phyloP scores from a whole-genome alignment of 2,888 invertebrate genomes.

The Diplolepis rosae region DNA sequence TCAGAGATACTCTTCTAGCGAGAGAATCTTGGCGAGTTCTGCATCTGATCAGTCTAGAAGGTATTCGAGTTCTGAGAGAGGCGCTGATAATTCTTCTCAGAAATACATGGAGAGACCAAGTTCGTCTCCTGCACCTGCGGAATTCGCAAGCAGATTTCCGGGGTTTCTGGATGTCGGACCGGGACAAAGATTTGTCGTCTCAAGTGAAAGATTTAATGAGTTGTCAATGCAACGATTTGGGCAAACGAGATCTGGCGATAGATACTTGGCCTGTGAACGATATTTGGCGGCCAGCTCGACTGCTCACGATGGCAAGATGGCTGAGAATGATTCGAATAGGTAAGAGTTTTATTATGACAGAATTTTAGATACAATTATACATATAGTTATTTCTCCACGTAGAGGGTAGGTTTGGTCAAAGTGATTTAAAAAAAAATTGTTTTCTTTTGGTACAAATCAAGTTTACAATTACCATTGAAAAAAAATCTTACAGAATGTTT shows the following conservation, averaged over 20 bases:
- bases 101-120: conserved; percentile 64
- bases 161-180: conserved; percentile 57
- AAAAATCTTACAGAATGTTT: too few species aligned
- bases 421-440: too few species aligned
- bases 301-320: conserved; percentile 42
- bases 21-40: conserved; percentile 52
- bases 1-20: conserved; percentile 66
- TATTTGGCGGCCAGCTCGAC: conserved; percentile 52
- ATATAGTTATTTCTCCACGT: too few species aligned
- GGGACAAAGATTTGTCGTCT: conserved; percentile 57
- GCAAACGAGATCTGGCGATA: conserved; percentile 61
- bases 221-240: conserved; percentile 62
- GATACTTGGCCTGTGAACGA: conserved; percentile 60
- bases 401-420: too few species aligned
- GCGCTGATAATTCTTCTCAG: conserved; percentile 61
- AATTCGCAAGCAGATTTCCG: conserved; percentile 56
- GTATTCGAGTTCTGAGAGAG: conserved; percentile 57
- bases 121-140: conserved; percentile 61
- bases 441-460: too few species aligned
- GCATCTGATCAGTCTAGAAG: conserved; percentile 44
- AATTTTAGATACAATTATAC: too few species aligned
- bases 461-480: too few species aligned
- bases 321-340: conserved; percentile 42
- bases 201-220: conserved; percentile 65
- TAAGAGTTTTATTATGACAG: conserved; percentile 33